These are phyloP conservation scores for Cryptus armator DNA, from an alignment of 2,888 invertebrate genomes.

Conservation along the genomic window DNA sequence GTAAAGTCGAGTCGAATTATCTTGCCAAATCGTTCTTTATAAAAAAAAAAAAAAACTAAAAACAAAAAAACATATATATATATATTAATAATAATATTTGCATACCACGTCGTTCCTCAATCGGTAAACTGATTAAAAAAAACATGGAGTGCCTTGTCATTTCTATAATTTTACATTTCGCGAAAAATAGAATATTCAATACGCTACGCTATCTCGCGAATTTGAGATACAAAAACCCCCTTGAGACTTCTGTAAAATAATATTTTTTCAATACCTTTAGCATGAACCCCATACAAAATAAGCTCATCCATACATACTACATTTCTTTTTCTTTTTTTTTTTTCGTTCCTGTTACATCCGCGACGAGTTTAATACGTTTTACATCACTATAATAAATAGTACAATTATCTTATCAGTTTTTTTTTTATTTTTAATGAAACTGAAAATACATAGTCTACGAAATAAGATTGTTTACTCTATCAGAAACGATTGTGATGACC, in stretches of 20 bases:
- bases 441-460: background rate
- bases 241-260: conserved; percentile 17
- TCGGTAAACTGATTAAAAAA: conserved; percentile 54
- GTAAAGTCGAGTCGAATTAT: conserved; percentile 10
- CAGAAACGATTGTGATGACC: conserved; percentile 43
- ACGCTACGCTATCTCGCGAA: conserved; percentile 15
- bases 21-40: conserved; percentile 41
- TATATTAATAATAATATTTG: conserved; percentile 16
- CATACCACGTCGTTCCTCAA: conserved; percentile 53
- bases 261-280: conserved; percentile 37
- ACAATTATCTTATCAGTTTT: background rate
- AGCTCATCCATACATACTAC: conserved; percentile 14
- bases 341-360: conserved; percentile 6
- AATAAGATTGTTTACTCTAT: conserved; percentile 21
- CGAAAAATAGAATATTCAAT: conserved; percentile 24
- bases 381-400: background rate
- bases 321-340: background rate
- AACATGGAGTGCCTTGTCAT: conserved; percentile 65
- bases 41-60: conserved; percentile 5
- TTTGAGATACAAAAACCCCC: background rate
- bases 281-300: background rate
- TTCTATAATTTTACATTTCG: conserved; percentile 54
- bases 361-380: conserved; percentile 13
- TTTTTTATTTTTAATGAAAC: conserved; percentile 7
- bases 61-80: background rate